phyloP scores from a whole-genome alignment of 2,797 vertebrate genomes.

The Ficedula albicollis region DNA sequence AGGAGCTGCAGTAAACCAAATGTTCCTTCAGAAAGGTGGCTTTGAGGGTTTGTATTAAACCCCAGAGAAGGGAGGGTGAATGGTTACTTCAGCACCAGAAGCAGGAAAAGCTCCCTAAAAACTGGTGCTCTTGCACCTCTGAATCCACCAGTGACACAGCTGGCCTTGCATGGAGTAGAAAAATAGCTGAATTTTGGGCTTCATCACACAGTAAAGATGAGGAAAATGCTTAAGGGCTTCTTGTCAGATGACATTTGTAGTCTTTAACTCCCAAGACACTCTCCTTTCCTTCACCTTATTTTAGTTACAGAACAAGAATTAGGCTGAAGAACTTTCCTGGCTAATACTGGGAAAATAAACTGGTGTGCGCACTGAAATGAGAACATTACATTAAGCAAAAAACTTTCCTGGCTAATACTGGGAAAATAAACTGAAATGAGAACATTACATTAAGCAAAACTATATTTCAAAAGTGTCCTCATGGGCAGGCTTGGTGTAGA shows the following conservation, averaged over 20 bases:
- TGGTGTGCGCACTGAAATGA: background rate
- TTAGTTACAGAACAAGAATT: background rate
- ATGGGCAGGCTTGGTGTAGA: background rate
- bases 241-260: background rate
- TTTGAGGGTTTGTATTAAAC: background rate
- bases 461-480: background rate
- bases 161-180: background rate
- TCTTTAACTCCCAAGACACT: background rate
- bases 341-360: background rate
- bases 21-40: background rate
- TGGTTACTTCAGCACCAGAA: background rate
- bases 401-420: background rate
- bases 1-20: background rate
- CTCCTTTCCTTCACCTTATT: background rate
- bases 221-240: background rate
- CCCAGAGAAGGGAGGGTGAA: background rate
- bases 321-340: background rate
- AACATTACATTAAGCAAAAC: background rate
- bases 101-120: background rate
- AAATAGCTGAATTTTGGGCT: background rate
- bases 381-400: background rate
- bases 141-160: background rate
- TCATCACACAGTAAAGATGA: background rate
- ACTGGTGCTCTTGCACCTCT: background rate
- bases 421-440: background rate